These are phyloP conservation scores for Aleiodes alternator DNA, from an alignment of 2,888 invertebrate species.

Conservation along the genomic window DNA sequence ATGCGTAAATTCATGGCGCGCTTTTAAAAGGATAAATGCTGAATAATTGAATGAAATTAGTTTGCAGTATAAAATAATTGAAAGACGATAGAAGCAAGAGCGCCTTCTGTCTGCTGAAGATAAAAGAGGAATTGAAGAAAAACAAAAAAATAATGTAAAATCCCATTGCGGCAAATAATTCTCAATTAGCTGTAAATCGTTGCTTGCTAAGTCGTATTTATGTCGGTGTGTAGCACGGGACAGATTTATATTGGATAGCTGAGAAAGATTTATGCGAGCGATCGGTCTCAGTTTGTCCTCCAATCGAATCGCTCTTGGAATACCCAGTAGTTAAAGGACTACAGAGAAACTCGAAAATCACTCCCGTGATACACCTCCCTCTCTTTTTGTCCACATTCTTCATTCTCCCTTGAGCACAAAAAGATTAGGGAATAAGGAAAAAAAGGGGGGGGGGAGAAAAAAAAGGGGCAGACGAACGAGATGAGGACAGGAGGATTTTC, in stretches of 20 bases:
- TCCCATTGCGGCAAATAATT: conserved; percentile 71
- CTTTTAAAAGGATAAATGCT: background rate
- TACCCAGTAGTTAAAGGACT: conserved; percentile 40
- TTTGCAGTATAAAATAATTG: background rate
- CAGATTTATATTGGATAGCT: conserved; percentile 70
- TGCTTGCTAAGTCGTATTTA: conserved; percentile 73
- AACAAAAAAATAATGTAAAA: conserved; percentile 12
- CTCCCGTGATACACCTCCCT: conserved; percentile 48
- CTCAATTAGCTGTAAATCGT: conserved; percentile 73
- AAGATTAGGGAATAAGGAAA: background rate
- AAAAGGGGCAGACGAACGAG: background rate
- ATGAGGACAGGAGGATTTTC: conserved; percentile 41
- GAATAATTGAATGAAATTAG: conserved; percentile 7
- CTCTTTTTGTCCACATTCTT: conserved; percentile 11
- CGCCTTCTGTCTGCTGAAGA: conserved; percentile 11
- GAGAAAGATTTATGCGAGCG: conserved; percentile 72
- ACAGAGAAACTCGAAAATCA: conserved; percentile 51
- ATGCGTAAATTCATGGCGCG: background rate
- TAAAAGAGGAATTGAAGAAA: conserved; percentile 19
- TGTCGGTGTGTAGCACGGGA: conserved; percentile 62
- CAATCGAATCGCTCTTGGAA: conserved; percentile 41
- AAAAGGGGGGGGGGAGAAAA: background rate
- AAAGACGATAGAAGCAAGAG: background rate
- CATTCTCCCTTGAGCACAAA: conserved; percentile 14
- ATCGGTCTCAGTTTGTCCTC: conserved; percentile 73